A percentile compares a stretch with the other conserved stretches of the same genome.
Conservation (phyloP, 2,888 invertebrate genomes). For the Monopis laevigella region DNA sequence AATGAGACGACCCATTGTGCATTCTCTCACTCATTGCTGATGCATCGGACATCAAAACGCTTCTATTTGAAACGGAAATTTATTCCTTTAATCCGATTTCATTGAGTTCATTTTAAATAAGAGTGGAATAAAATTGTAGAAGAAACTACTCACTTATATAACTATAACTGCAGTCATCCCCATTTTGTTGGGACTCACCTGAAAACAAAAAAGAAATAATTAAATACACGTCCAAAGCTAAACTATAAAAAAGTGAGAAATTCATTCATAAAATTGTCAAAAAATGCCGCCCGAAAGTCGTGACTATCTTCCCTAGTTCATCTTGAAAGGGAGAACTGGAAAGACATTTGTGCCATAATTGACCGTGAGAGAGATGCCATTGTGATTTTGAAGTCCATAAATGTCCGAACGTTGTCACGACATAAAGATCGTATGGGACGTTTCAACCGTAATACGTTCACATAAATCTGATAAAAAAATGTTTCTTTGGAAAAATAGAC, state of each 20-base stretch:
- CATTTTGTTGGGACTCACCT: constrained; percentile 64
- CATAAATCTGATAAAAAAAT: too few species aligned
- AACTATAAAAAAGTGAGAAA: too few species aligned
- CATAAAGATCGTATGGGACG: too few species aligned
- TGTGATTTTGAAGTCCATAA: constrained; percentile 9
- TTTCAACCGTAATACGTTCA: too few species aligned
- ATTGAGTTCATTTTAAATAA: too few species aligned
- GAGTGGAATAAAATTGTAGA: not conserved
- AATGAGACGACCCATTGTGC: constrained; percentile 16
- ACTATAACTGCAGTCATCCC: constrained; percentile 65
- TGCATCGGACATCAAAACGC: constrained; percentile 28
- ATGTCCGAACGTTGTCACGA: constrained; percentile 2
- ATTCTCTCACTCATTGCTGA: constrained; percentile 24
- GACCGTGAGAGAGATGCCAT: constrained; percentile 6
- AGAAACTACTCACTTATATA: constrained; percentile 56
- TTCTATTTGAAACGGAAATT: too few species aligned
- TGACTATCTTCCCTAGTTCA: not conserved
- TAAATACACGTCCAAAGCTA: not conserved
- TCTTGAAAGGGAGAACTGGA: not conserved
- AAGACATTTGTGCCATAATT: constrained; percentile 1
- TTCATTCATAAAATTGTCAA: not conserved
- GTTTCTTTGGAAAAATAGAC: too few species aligned
- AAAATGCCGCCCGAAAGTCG: constrained; percentile 5
- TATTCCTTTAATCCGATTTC: too few species aligned
- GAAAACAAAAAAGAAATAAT: constrained; percentile 30